Evolutionary conservation across 2,797 vertebrate species (phyloP).

Genomic region (Sus cebifrons): DNA sequence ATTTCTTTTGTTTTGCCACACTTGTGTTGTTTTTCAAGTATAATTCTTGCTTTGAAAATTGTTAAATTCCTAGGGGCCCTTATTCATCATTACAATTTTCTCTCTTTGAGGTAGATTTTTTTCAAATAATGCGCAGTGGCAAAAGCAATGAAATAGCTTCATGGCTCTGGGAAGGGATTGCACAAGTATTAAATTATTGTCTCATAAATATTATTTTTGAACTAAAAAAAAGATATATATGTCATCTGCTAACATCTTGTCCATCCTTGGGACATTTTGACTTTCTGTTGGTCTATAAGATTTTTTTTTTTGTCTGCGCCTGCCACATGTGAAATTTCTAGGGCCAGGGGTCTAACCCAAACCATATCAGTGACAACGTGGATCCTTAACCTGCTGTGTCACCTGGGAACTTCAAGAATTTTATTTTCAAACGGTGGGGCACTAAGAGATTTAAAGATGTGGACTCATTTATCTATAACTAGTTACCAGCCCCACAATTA

Average conservation of each 20-base stretch:
- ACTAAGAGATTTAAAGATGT: neutral
- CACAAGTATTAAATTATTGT: neutral
- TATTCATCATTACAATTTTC: neutral
- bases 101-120: neutral
- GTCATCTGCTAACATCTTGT: neutral
- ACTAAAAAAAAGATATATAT: neutral
- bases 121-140: neutral
- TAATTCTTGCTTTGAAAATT: constrained; percentile 27
- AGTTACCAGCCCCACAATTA: neutral
- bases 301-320: no score
- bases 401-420: neutral
- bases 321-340: no score
- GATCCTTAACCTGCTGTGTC: no score
- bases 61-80: neutral
- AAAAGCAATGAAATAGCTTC: neutral
- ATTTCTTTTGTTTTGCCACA: neutral
- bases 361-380: no score
- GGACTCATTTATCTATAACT: neutral
- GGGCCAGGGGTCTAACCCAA: no score
- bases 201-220: neutral
- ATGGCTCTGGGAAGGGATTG: neutral
- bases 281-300: neutral
- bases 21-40: neutral
- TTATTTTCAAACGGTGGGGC: neutral
- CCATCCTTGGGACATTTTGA: neutral